phyloP scores from a whole-genome alignment of 2,113 vertebrate species.

The Gambusia holbrooki region DNA sequence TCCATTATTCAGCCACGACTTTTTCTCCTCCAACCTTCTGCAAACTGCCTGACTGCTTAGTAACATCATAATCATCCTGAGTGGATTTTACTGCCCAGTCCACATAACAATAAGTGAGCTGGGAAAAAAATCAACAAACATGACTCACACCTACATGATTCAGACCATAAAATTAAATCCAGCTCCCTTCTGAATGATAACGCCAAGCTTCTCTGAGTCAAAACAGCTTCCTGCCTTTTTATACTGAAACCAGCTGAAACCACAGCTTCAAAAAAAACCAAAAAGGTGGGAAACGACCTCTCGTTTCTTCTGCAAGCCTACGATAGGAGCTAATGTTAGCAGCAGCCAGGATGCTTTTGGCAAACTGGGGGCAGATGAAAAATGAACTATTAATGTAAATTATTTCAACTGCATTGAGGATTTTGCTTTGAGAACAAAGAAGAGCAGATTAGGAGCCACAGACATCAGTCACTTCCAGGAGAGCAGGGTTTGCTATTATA shows the following conservation, averaged over 20 bases:
- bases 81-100: slow-evolving; percentile 29
- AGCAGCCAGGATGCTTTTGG: slow-evolving; percentile 35
- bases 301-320: slow-evolving; percentile 29
- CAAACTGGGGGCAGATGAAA: slow-evolving; percentile 42
- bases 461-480: slow-evolving; percentile 36
- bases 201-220: slow-evolving; percentile 4
- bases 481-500: slow-evolving; percentile 7
- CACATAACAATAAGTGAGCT: slow-evolving; percentile 40
- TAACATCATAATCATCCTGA: slow-evolving; percentile 40
- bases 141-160: neutral
- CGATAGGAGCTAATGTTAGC: slow-evolving; percentile 30
- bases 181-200: slow-evolving; percentile 7
- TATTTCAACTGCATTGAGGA: slow-evolving; percentile 42
- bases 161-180: neutral
- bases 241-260: neutral
- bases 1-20: slow-evolving; percentile 12
- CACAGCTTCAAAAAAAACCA: neutral
- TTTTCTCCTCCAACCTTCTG: slow-evolving; percentile 28
- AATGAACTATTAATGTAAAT: slow-evolving; percentile 56
- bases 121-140: slow-evolving; percentile 12
- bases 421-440: slow-evolving; percentile 42
- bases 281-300: slow-evolving; percentile 18
- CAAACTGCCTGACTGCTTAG: slow-evolving; percentile 16
- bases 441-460: slow-evolving; percentile 29
- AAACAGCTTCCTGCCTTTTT: neutral